Percentiles rank a stretch among this genome's conserved stretches.
Conservation (phyloP, 1,140 invertebrate genomes). For the Heliothis virescens region DNA sequence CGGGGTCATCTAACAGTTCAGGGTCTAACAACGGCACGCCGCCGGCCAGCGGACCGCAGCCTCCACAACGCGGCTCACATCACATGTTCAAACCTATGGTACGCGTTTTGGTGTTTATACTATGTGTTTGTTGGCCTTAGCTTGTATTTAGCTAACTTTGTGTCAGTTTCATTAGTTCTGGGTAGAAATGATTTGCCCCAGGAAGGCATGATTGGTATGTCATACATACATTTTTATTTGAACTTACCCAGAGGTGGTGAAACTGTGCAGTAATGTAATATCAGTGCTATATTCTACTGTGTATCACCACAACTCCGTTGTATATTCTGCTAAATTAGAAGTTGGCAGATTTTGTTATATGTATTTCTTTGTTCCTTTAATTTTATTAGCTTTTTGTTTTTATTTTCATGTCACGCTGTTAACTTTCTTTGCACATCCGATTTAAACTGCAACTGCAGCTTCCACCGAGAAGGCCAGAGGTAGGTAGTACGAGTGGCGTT, state of each 20-base stretch:
- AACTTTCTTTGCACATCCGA: constrained; percentile 81
- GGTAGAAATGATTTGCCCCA: too few species aligned
- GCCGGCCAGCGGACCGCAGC: constrained; percentile 86
- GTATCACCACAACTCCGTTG: background rate
- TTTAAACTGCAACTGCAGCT: constrained; percentile 86
- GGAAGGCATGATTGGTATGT: too few species aligned
- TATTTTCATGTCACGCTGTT: constrained; percentile 87
- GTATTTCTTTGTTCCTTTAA: constrained; percentile 61
- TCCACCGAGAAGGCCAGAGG: constrained; percentile 94
- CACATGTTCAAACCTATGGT: constrained; percentile 94
- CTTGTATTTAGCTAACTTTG: too few species aligned
- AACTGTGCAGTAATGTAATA: background rate
- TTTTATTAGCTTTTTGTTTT: constrained; percentile 79
- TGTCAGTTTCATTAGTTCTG: background rate
- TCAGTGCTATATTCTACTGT: constrained; percentile 10
- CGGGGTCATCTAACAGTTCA: constrained; percentile 87
- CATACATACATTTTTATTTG: too few species aligned
- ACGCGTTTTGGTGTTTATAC: constrained; percentile 32
- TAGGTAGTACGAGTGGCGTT: constrained; percentile 66
- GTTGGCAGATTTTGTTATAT: constrained; percentile 40
- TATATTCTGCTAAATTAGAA: constrained; percentile 40
- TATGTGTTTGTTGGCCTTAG: too few species aligned
- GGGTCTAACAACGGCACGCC: constrained; percentile 84
- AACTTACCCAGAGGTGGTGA: too few species aligned
- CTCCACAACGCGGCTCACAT: constrained; percentile 91